Conservation (phyloP, 2,113 vertebrate species). For the Dicentrarchus labrax region DNA sequence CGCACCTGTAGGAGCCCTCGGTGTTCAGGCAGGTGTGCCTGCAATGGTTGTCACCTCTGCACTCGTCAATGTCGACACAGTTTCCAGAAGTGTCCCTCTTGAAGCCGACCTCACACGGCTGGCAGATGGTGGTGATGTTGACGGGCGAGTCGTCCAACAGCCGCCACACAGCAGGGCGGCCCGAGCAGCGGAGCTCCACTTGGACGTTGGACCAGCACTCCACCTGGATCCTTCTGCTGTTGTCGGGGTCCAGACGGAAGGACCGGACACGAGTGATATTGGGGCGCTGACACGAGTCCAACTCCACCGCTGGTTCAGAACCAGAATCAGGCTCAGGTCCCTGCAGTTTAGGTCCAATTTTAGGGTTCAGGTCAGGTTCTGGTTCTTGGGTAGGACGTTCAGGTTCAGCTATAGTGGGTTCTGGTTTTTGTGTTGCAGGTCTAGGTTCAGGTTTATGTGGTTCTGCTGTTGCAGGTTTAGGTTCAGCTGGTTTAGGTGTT, state of each 20-base stretch:
- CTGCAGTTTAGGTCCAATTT: not conserved
- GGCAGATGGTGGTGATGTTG: slow-evolving; percentile 62
- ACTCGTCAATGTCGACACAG: slow-evolving; percentile 77
- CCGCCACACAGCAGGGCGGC: slow-evolving; percentile 53
- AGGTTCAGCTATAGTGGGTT: not conserved
- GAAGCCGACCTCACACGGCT: slow-evolving; percentile 57
- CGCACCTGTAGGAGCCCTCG: slow-evolving; percentile 69
- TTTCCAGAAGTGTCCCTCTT: slow-evolving; percentile 18
- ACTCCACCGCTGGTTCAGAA: fast-evolving
- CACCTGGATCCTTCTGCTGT: slow-evolving; percentile 50
- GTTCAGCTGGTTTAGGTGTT: not conserved
- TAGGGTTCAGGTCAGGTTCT: not conserved
- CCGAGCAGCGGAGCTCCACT: slow-evolving; percentile 62
- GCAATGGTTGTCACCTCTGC: slow-evolving; percentile 47
- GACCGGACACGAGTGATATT: not conserved
- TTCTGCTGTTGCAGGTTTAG: not conserved
- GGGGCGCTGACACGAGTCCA: slow-evolving; percentile 10
- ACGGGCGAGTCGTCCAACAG: not conserved
- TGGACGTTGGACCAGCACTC: slow-evolving; percentile 55
- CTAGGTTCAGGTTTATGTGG: not conserved
- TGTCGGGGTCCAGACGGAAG: not conserved
- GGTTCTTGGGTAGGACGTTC: not conserved
- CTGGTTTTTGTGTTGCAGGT: not conserved
- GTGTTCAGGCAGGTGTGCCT: slow-evolving; percentile 65
- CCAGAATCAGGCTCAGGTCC: not conserved